phyloP scores from a whole-genome alignment of 1,140 invertebrate genomes.

The Copidosoma floridanum region DNA sequence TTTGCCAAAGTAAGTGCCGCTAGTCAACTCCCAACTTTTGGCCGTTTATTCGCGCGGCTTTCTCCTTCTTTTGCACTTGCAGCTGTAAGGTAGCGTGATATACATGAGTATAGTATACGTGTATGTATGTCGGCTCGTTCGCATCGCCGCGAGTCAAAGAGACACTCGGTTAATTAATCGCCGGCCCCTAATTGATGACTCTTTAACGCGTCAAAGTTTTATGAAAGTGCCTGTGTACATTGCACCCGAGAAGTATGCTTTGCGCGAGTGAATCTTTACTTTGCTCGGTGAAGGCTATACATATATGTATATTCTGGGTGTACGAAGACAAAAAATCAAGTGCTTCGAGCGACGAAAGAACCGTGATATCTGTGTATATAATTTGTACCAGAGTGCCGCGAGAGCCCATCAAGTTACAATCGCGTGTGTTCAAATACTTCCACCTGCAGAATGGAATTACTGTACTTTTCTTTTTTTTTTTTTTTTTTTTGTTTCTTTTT shows the following conservation, averaged over 20 bases:
- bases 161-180: slow-evolving; percentile 41
- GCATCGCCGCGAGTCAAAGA: slow-evolving; percentile 32
- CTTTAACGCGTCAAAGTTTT: slow-evolving; percentile 29
- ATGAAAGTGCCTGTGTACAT: background rate
- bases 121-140: slow-evolving; percentile 18
- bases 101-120: no score
- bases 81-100: no score
- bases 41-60: no score
- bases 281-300: background rate
- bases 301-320: background rate
- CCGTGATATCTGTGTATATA: slow-evolving; percentile 54
- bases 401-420: slow-evolving; percentile 36
- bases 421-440: no score
- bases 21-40: no score
- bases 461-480: no score
- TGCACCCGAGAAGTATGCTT: no score
- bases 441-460: no score
- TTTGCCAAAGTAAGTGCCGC: no score
- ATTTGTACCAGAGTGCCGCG: slow-evolving; percentile 52
- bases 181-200: slow-evolving; percentile 44
- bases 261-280: no score
- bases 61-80: background rate
- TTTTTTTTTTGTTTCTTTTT: no score
- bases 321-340: background rate
- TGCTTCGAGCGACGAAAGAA: slow-evolving; percentile 33